Evolutionary conservation across 2,113 vertebrate species (phyloP), one percentile per base, ranked within the genome.

Genomic region (Rana temporaria): DNA sequence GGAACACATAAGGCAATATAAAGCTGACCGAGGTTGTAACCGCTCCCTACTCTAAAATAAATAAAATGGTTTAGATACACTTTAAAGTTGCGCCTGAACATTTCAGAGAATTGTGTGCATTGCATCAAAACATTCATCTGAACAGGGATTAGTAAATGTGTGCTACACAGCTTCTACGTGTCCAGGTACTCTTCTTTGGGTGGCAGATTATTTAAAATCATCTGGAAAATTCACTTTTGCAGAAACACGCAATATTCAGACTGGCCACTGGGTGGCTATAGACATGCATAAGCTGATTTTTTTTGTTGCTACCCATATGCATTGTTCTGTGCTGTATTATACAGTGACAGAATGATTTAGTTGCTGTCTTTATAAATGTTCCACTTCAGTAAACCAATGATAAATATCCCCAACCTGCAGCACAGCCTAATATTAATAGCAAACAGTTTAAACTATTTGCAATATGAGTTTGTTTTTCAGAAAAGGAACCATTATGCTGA

Each of bases 321-420:
- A 82, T 86, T 57, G 19, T 71, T 70, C 76, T 15, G 84, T 86
- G 84, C 59, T 84, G 67, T 84, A 86, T 90, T 89, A 85, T 85
- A 84, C 85, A 75, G 84, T 88, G 87, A 88, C 88, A 92, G 85
- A 86, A 67, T 92, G 91, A 93, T 91, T 91, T 93, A 94, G 88
- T 86, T 84, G 91, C 88, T 91, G 89, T 89, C 91, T 92, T 93
- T 89, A 88, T 88, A 85, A 83, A 88, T 89, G 86, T 91, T 93
- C 87, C 74, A 86, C 91, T 92, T 90, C 85, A 85, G 82, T 76
- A 84, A 91, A 90, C 82, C 86, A 90, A 92, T 90, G 86, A 89
- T 90, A 86, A 91, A 91, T 90, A 88, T 89, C 86, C 55, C 87
- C 90, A 92, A 89, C 86, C 82, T 87, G 86, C 85, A 88, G 76